These are phyloP conservation scores for Triplophysa bombifrons DNA, from an alignment of 2,797 vertebrate species.

Conservation along the genomic window DNA sequence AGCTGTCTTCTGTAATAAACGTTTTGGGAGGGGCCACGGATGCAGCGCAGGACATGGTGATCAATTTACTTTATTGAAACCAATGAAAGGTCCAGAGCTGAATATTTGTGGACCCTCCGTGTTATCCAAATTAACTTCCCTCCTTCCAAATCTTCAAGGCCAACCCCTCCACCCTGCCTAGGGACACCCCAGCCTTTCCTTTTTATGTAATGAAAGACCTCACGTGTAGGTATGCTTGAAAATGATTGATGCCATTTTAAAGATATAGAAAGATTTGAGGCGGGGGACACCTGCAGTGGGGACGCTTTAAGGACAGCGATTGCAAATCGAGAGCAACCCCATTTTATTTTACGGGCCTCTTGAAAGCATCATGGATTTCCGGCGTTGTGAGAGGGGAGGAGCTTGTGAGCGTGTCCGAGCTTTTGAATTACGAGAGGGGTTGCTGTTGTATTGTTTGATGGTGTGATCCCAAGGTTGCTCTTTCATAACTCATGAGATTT, in stretches of 20 bases:
- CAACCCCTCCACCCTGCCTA: conserved; percentile 47
- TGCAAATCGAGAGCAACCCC: conserved; percentile 56
- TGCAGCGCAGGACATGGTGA: conserved; percentile 68
- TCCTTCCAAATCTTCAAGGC: conserved; percentile 65
- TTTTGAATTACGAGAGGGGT: not conserved
- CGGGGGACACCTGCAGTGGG: conserved; percentile 63
- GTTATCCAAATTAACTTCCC: conserved; percentile 79
- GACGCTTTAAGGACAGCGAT: conserved; percentile 68
- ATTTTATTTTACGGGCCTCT: conserved; percentile 39
- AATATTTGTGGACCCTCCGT: conserved; percentile 67
- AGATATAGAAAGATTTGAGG: conserved; percentile 67
- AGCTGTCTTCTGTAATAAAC: conserved; percentile 13
- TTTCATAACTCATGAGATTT: too few species aligned
- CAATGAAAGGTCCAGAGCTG: conserved; percentile 73
- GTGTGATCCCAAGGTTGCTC: too few species aligned
- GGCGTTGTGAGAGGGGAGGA: conserved; percentile 8
- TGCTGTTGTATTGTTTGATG: not conserved
- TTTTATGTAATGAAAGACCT: conserved; percentile 79
- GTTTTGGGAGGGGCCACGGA: conserved; percentile 68
- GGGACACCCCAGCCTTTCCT: conserved; percentile 64
- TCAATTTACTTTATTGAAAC: conserved; percentile 83
- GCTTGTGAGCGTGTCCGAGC: conserved; percentile 12
- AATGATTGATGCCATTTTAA: conserved; percentile 73
- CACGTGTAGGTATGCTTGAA: conserved; percentile 68
- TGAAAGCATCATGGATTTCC: conserved; percentile 20